Conservation (phyloP, 1,140 invertebrate species). For the Drosophila repletoides region DNA sequence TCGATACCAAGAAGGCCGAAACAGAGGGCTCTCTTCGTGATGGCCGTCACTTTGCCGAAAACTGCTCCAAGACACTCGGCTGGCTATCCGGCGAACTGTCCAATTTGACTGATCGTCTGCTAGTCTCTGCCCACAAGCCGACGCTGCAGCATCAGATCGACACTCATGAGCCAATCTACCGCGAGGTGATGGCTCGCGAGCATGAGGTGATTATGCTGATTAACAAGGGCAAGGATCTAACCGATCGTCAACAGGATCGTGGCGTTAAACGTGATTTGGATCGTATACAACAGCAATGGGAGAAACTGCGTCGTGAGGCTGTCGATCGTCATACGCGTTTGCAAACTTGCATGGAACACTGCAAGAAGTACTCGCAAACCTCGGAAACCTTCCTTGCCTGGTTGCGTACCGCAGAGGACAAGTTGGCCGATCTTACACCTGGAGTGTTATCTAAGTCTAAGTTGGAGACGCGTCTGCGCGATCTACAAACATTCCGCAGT, state of each 20-base stretch:
- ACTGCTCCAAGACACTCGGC: slow-evolving; percentile 92
- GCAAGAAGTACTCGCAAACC: slow-evolving; percentile 93
- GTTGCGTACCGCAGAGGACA: slow-evolving; percentile 93
- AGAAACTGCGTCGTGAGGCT: slow-evolving; percentile 92
- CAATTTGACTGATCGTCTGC: slow-evolving; percentile 88
- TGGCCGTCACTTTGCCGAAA: slow-evolving; percentile 92
- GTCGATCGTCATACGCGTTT: slow-evolving; percentile 92
- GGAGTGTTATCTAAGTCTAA: slow-evolving; percentile 92
- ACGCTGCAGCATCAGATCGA: slow-evolving; percentile 93
- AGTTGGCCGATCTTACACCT: slow-evolving; percentile 90
- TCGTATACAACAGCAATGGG: slow-evolving; percentile 94
- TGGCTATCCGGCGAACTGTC: slow-evolving; percentile 93
- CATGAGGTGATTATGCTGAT: slow-evolving; percentile 97
- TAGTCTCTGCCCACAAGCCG: slow-evolving; percentile 93
- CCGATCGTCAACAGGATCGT: slow-evolving; percentile 85
- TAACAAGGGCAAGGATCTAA: slow-evolving; percentile 93
- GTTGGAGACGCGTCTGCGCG: slow-evolving; percentile 94
- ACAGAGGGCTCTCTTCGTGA: slow-evolving; percentile 93
- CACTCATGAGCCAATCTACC: slow-evolving; percentile 93
- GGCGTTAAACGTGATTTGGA: slow-evolving; percentile 89
- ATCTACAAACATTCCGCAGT: slow-evolving; percentile 94
- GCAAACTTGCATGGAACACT: slow-evolving; percentile 95
- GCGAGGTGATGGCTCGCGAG: slow-evolving; percentile 93
- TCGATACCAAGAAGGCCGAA: slow-evolving; percentile 94
- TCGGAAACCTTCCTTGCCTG: slow-evolving; percentile 94